Conservation (phyloP, 2,797 vertebrate genomes). For the Sebastes flavidus region DNA sequence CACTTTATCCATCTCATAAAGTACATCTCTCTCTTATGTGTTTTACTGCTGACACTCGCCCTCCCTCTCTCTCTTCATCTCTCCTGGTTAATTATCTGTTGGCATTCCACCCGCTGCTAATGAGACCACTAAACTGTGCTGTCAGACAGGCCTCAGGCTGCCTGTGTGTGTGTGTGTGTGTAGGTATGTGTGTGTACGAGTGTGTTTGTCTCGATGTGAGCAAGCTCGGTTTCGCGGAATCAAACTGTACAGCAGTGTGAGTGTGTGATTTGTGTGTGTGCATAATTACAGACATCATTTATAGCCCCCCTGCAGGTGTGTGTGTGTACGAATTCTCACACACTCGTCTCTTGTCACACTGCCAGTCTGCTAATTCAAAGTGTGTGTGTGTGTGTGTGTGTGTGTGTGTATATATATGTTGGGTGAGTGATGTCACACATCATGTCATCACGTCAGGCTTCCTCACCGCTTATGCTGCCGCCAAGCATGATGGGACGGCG, state of each 20-base stretch:
- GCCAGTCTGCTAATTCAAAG: slow-evolving; percentile 59
- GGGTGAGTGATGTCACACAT: slow-evolving; percentile 66
- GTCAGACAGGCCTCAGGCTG: slow-evolving; percentile 67
- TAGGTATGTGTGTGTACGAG: not conserved
- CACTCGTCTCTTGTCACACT: slow-evolving; percentile 27
- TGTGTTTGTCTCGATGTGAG: slow-evolving; percentile 11
- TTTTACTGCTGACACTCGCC: slow-evolving; percentile 60
- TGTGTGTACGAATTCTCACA: slow-evolving; percentile 34
- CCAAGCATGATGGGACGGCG: slow-evolving; percentile 47
- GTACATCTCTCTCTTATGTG: slow-evolving; percentile 33
- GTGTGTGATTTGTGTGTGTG: slow-evolving; percentile 39
- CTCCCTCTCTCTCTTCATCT: slow-evolving; percentile 70
- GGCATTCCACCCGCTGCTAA: slow-evolving; percentile 74
- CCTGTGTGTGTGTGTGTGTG: slow-evolving; percentile 13
- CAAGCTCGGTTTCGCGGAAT: slow-evolving; percentile 21
- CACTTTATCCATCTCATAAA: slow-evolving; percentile 39
- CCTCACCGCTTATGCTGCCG: slow-evolving; percentile 29
- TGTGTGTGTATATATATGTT: not conserved
- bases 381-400: slow-evolving; percentile 31
- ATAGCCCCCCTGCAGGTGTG: slow-evolving; percentile 49
- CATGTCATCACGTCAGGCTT: slow-evolving; percentile 60
- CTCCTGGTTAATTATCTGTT: slow-evolving; percentile 75
- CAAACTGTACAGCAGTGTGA: slow-evolving; percentile 21
- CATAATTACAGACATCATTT: slow-evolving; percentile 76
- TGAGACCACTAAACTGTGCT: slow-evolving; percentile 80